These are phyloP conservation scores for Drosophila maculinotata DNA, from an alignment of 2,888 invertebrate genomes.

Conservation along the genomic window DNA sequence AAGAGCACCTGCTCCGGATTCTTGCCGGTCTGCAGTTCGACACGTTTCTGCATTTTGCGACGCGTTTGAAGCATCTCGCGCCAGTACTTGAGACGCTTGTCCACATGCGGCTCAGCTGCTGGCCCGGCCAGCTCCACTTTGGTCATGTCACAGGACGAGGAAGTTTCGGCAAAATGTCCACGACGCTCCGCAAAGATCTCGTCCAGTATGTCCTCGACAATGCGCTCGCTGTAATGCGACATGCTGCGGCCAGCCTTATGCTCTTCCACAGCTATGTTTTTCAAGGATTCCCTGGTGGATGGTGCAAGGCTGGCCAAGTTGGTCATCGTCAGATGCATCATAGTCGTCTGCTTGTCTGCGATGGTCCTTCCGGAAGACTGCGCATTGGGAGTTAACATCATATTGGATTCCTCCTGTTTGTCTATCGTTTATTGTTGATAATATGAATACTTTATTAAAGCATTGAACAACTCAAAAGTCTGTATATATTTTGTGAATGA, in stretches of 20 bases:
- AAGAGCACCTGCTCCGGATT: conserved; percentile 63
- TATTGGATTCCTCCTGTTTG: neutral
- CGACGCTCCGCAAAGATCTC: conserved; percentile 68
- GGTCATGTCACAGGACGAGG: conserved; percentile 51
- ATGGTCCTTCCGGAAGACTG: neutral
- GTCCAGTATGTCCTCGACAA: conserved; percentile 68
- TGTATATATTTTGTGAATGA: conserved; percentile 26
- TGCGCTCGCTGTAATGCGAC: conserved; percentile 43
- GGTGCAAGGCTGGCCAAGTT: conserved; percentile 31
- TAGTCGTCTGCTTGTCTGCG: neutral
- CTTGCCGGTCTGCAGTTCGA: conserved; percentile 61
- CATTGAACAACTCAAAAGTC: conserved; percentile 6
- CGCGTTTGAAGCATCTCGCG: conserved; percentile 68
- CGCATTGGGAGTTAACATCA: neutral
- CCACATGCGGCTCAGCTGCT: conserved; percentile 55
- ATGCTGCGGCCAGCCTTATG: conserved; percentile 12
- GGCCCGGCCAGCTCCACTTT: neutral
- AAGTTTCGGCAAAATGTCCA: conserved; percentile 63
- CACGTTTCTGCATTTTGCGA: conserved; percentile 49
- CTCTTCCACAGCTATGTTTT: neutral
- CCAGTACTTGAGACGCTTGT: conserved; percentile 79
- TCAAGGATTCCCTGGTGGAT: neutral
- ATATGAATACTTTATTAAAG: conserved; percentile 6
- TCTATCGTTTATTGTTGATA: neutral
- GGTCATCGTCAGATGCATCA: conserved; percentile 7